Evolutionary conservation across 2,113 vertebrate species (phyloP).

Genomic region (Brevimyrus niger): DNA sequence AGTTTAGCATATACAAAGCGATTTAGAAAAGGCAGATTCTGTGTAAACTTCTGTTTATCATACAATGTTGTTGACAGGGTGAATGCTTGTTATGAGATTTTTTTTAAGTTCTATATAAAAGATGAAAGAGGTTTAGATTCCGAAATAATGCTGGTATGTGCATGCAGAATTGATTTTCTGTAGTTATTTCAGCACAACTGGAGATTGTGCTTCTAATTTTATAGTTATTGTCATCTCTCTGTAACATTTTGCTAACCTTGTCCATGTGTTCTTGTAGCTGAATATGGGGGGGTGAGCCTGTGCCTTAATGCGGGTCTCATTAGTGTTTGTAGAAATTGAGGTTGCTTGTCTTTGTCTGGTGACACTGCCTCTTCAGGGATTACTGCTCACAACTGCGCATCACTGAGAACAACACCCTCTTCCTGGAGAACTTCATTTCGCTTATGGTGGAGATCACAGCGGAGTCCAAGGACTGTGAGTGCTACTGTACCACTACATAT

Average conservation of each 20-base stretch:
- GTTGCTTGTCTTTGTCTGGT: background rate
- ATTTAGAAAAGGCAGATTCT: background rate
- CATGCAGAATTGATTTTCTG: background rate
- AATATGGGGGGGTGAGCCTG: background rate
- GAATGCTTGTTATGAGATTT: background rate
- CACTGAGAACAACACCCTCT: slow-evolving; percentile 96
- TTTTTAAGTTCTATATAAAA: background rate
- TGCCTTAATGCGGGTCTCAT: background rate
- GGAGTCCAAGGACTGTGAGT: slow-evolving; percentile 94
- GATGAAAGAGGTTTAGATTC: background rate
- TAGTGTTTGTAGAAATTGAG: background rate
- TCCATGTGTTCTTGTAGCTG: background rate
- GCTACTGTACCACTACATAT: background rate
- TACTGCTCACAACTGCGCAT: slow-evolving; percentile 93
- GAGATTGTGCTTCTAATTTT: background rate
- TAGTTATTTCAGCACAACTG: background rate
- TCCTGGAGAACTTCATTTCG: slow-evolving; percentile 93
- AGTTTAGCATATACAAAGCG: background rate
- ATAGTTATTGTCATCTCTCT: background rate
- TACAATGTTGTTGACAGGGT: background rate
- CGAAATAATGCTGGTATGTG: background rate
- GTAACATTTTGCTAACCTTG: background rate
- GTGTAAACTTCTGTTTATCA: background rate
- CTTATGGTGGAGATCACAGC: slow-evolving; percentile 95
- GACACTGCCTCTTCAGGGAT: slow-evolving; percentile 63